Evolutionary conservation across 2,113 vertebrate species (phyloP).

Genomic region (Uria lomvia): DNA sequence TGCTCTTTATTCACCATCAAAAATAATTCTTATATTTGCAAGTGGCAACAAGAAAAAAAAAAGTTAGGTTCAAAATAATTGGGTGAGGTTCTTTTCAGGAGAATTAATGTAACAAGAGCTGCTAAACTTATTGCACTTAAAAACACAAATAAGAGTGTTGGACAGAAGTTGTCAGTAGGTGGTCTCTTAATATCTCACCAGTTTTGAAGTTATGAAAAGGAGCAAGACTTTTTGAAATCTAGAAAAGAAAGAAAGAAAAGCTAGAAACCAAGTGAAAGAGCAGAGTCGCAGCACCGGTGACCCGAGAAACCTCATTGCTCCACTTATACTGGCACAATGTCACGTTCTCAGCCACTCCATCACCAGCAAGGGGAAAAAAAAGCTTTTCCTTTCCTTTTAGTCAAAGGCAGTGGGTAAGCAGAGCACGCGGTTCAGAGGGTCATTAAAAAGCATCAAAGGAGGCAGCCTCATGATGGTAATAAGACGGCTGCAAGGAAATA

Average conservation of each 20-base stretch:
- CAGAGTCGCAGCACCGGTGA: conserved; percentile 68
- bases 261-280: conserved; percentile 72
- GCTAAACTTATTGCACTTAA: conserved; percentile 45
- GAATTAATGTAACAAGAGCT: conserved; percentile 46
- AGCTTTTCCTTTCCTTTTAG: conserved; percentile 77
- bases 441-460: conserved; percentile 90
- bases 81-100: conserved; percentile 27
- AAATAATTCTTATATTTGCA: conserved; percentile 58
- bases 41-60: conserved; percentile 39
- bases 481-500: conserved; percentile 90
- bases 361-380: conserved; percentile 64
- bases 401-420: conserved; percentile 79
- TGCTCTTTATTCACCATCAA: conserved; percentile 39
- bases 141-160: conserved; percentile 54
- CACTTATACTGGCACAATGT: conserved; percentile 67
- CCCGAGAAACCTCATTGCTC: conserved; percentile 70
- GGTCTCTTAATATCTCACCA: conserved; percentile 60
- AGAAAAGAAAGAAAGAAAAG: conserved; percentile 71
- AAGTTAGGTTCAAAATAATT: conserved; percentile 41
- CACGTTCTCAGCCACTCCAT: conserved; percentile 68
- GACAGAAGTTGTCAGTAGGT: conserved; percentile 52
- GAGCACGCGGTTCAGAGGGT: conserved; percentile 82
- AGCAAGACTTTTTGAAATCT: conserved; percentile 70
- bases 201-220: conserved; percentile 72
- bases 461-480: conserved; percentile 89